A percentile compares a stretch with the other conserved stretches of the same genome.
These are phyloP conservation scores for Parapsyche elsis DNA, from an alignment of 1,140 invertebrate species.

Conservation along the genomic window DNA sequence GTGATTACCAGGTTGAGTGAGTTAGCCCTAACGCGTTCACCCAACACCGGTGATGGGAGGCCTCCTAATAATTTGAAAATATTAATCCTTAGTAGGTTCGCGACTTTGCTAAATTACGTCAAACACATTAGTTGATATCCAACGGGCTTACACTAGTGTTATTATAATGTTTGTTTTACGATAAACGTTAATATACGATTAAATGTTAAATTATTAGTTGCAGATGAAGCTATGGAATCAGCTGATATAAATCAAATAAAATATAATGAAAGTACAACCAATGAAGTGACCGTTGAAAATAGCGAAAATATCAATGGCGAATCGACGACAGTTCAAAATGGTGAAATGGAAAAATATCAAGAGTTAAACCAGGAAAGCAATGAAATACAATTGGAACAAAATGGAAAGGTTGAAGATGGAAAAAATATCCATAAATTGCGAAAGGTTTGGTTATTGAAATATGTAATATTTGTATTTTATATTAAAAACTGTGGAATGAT, in stretches of 20 bases:
- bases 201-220: not conserved
- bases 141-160: too few relatives aligned
- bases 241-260: not conserved
- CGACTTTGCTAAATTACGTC: too few relatives aligned
- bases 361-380: not conserved
- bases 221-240: not conserved
- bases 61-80: too few relatives aligned
- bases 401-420: constrained; percentile 53
- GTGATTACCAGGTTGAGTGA: too few relatives aligned
- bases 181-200: not conserved
- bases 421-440: constrained; percentile 57
- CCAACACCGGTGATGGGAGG: too few relatives aligned
- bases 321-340: constrained; percentile 18
- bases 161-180: too few relatives aligned
- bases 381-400: constrained; percentile 39
- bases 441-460: constrained; percentile 53
- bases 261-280: not conserved
- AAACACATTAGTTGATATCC: too few relatives aligned
- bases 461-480: not conserved
- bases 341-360: constrained; percentile 10
- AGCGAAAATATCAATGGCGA: not conserved
- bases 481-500: constrained; percentile 24
- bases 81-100: too few relatives aligned
- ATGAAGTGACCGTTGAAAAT: not conserved
- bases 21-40: too few relatives aligned